phyloP scores from a whole-genome alignment of 2,888 invertebrate species.

The Dinocampus coccinellae region DNA sequence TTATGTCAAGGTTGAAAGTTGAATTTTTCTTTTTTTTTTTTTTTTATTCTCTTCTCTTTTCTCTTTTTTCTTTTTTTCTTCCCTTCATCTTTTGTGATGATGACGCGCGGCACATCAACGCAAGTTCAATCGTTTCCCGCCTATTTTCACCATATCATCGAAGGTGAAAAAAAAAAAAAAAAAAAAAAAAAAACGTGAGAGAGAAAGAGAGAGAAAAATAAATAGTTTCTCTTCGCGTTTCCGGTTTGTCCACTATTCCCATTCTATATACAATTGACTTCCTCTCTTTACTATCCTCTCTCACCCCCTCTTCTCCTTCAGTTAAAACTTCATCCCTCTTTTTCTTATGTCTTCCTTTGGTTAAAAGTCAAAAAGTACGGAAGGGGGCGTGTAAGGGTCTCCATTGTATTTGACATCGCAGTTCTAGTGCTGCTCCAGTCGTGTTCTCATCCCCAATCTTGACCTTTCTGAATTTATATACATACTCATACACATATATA shows the following conservation, averaged over 20 bases:
- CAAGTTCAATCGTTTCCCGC: slow-evolving; percentile 19
- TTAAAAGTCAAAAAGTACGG: slow-evolving; percentile 60
- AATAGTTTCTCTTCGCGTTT: slow-evolving; percentile 48
- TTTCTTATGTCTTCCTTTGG: slow-evolving; percentile 20
- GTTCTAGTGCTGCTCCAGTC: slow-evolving; percentile 39
- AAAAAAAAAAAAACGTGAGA: slow-evolving; percentile 13
- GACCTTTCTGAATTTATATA: slow-evolving; percentile 31
- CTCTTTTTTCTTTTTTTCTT: too few relatives aligned
- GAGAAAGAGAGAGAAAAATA: background rate
- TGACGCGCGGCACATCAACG: slow-evolving; percentile 1
- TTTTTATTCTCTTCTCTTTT: too few relatives aligned
- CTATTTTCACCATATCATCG: slow-evolving; percentile 22
- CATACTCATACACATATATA: background rate
- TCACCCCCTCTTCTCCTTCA: background rate
- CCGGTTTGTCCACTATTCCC: slow-evolving; percentile 56
- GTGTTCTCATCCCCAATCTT: slow-evolving; percentile 34
- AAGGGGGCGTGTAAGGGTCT: slow-evolving; percentile 58
- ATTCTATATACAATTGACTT: slow-evolving; percentile 22
- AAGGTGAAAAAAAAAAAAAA: slow-evolving; percentile 12
- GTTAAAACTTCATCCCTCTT: background rate
- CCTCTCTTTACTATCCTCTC: slow-evolving; percentile 20
- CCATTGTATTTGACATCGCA: slow-evolving; percentile 42
- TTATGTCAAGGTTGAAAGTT: slow-evolving; percentile 2
- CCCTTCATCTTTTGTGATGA: too few relatives aligned
- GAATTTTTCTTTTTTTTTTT: background rate